Evolutionary conservation across 2,113 vertebrate genomes (phyloP).

Genomic region (Hemiprocne comata): DNA sequence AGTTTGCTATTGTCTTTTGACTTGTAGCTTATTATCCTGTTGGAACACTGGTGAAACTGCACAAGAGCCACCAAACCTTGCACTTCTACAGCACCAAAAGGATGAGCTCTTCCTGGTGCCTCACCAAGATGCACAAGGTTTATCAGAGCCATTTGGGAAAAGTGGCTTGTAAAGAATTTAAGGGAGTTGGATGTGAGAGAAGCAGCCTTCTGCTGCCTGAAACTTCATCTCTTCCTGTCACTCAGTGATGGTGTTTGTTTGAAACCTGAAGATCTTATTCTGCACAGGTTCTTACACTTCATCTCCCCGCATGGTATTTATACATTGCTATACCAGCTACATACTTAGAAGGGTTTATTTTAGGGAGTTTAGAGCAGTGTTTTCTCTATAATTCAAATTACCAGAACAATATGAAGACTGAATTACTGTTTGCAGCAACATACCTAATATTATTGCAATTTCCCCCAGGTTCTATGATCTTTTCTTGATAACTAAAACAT

Average conservation of each 20-base stretch:
- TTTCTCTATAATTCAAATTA: neutral
- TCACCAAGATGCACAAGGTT: neutral
- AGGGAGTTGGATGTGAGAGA: neutral
- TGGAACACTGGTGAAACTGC: neutral
- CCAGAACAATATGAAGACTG: neutral
- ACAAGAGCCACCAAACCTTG: neutral
- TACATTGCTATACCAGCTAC: neutral
- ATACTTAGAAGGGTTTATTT: neutral
- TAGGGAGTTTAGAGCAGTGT: neutral
- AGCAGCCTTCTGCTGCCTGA: neutral
- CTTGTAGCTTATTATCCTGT: neutral
- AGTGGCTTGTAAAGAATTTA: neutral
- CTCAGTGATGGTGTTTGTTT: rapidly evolving
- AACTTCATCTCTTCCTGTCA: neutral
- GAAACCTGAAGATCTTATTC: neutral
- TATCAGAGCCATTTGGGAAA: neutral
- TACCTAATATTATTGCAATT: neutral
- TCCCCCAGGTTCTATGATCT: neutral
- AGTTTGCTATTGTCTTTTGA: neutral
- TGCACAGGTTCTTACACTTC: neutral
- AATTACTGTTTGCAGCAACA: neutral
- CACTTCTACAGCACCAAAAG: neutral
- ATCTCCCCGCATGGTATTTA: neutral
- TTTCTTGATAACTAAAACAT: conserved; percentile 20
- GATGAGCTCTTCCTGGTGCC: neutral